phyloP scores from a whole-genome alignment of 2,797 vertebrate genomes.

The Hypotaenidia philippensis region DNA sequence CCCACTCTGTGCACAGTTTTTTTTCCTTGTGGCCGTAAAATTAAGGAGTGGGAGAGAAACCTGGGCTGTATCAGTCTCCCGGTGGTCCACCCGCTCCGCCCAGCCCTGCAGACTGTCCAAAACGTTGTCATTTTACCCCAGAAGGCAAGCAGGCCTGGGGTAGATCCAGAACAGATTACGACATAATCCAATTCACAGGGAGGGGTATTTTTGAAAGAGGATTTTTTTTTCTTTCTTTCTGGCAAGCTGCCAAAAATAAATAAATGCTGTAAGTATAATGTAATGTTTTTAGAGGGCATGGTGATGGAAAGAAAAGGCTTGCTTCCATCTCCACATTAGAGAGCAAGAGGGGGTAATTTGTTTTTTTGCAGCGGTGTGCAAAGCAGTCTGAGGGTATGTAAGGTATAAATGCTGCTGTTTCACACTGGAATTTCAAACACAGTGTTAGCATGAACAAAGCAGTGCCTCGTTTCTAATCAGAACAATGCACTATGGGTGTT shows the following conservation, averaged over 20 bases:
- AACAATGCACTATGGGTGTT: not conserved
- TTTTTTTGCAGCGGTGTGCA: not conserved
- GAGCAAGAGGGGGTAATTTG: not conserved
- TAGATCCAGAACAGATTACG: conserved; percentile 65
- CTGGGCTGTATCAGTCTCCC: conserved; percentile 50
- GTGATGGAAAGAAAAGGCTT: conserved; percentile 62
- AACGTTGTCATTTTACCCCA: conserved; percentile 65
- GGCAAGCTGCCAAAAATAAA: conserved; percentile 66
- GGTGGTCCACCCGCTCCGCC: conserved; percentile 28
- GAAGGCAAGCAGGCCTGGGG: conserved; percentile 57
- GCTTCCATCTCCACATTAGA: conserved; percentile 37
- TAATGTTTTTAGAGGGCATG: conserved; percentile 70
- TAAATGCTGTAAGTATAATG: conserved; percentile 74
- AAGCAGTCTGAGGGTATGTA: not conserved
- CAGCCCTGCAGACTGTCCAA: conserved; percentile 20
- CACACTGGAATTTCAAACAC: not conserved
- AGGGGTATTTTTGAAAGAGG: conserved; percentile 57
- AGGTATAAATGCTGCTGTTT: not conserved
- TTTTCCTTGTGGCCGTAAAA: conserved; percentile 70
- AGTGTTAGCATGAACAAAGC: not conserved
- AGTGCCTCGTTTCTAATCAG: not conserved
- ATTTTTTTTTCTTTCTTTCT: conserved; percentile 8
- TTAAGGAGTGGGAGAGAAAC: conserved; percentile 35
- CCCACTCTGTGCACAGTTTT: conserved; percentile 58
- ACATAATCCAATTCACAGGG: conserved; percentile 68